Conservation (phyloP, 2,797 vertebrate species). For the Sitta carolinensis region DNA sequence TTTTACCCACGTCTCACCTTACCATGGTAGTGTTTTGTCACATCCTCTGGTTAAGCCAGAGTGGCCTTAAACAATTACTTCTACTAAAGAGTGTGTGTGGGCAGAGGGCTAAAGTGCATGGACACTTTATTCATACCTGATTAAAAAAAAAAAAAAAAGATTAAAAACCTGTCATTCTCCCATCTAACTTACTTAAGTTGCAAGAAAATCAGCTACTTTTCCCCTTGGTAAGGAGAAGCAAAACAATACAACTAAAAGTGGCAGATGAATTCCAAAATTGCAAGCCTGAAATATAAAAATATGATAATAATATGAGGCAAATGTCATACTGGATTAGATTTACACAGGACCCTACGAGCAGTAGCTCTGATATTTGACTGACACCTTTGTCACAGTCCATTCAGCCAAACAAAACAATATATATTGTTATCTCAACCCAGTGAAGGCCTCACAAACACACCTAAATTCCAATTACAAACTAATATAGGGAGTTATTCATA, state of each 20-base stretch:
- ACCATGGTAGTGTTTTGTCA: not conserved
- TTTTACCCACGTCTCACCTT: slow-evolving; percentile 1
- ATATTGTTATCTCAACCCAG: not conserved
- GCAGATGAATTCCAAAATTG: not conserved
- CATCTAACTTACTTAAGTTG: not conserved
- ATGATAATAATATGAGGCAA: not conserved
- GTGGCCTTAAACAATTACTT: not conserved
- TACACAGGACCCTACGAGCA: not conserved
- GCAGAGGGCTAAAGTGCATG: not conserved
- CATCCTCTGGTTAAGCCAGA: not conserved
- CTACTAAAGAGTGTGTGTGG: not conserved
- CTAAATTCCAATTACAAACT: not conserved
- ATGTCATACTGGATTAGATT: not conserved
- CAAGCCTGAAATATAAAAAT: not conserved
- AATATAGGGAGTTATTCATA: not conserved
- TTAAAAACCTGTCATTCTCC: not conserved
- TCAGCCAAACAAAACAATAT: not conserved
- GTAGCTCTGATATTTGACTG: not conserved
- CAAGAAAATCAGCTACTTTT: not conserved
- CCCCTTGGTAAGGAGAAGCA: not conserved
- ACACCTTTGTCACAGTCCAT: too few relatives aligned
- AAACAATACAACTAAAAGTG: not conserved
- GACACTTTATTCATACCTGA: not conserved
- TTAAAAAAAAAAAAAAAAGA: not conserved
- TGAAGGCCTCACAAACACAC: not conserved